Base-by-base conservation (phyloP, 2,797 vertebrate genomes). In the Danio tinwini region DNA sequence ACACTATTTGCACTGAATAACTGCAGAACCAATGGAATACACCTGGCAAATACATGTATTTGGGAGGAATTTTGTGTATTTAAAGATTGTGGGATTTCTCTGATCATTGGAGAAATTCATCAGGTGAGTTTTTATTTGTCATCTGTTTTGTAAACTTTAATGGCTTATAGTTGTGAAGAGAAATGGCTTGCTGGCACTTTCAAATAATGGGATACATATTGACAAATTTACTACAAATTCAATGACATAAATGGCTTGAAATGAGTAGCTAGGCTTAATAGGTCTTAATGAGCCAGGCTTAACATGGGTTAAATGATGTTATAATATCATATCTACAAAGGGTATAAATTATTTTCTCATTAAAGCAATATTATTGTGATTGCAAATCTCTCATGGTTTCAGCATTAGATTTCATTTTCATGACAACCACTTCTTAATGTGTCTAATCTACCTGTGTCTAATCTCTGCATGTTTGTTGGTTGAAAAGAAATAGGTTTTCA, bases 61-160 rank as follows among this genome's bases (percentile, higher is more conserved):
- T 64, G 67, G 40, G 47, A 76, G 16, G 70, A 58, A 71, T 69
- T 42, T 58, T 39, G 61, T 74, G 59, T 39, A 75, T 59, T 21
- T 74, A 59, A 59, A 53, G 47, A 53, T 61, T 17, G n/a, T 17
- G 16, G 17, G 0, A 47, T 50, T 76, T 64, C 40, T 45, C 64
- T 65, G 65, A 7, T 74, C 12, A 64, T 42, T 69, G 67, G 53
- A 76, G 10, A 65, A 19, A 61, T 14, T 5, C 29, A 58, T 6
- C 53, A 74, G 85, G 80, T 86, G 42, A 80, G 74, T 50, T n/a
- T 5, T 79, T 6, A 50, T 49, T 14, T 44, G 13, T 29, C 40
- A 16, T 70, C 12, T 19, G 13, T 21, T 10, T 11, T 47, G 6
- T 10, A 10, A 7, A 4, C 11, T 45, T 42, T 40, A 13, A 52